Base-by-base conservation (phyloP, 1,140 invertebrate genomes). In the Alviniconcha marisindica region DNA sequence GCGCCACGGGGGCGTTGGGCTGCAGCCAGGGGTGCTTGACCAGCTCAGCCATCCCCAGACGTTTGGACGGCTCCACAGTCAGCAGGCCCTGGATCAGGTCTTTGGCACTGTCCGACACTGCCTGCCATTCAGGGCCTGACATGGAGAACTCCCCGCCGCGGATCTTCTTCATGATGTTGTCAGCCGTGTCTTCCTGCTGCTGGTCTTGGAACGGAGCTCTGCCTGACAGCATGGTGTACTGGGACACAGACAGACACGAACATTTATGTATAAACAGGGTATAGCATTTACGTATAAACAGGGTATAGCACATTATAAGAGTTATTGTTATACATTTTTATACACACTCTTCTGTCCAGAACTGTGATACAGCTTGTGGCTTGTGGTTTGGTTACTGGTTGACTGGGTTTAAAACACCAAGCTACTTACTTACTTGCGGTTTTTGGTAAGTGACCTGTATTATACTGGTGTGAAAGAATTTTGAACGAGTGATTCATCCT, bases 141-240 rank as follows among this genome's bases (percentile, higher is more conserved):
- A 98, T 96, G 88, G 95, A 95, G 86, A 93, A 93, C 44, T 92
- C 87, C 24, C 97, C 97, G 31, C 94, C 94, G 89, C 96, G 95
- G 77, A 98, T 98, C 84, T 96, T 93, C 77, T 95, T 94, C 94
- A 97, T 97, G 33, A 97, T 96, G 1, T 95, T 95, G 1, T 94
- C 94, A 38, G 96, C 95, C 51, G 95, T 96, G 86, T 96, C 96
- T 74, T 95, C 94, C 12, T 95, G 95, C 63, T 94, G 87, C 0
- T 84, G 54, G n/a, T 87, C 88, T 78, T 92, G 95, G 92, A 98
- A 98, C 3, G 97, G 97, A 1, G 96, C 96, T 86, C 95, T 95
- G 0, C 97, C 97, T 87, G 96, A 96, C 14, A 99, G 91, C 96
- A 98, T 97, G 12, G 96, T 97, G 91, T 97, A 98, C 94, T 95